Evolutionary conservation across 2,888 invertebrate species (phyloP).

Genomic region (Allolobophora icterica): DNA sequence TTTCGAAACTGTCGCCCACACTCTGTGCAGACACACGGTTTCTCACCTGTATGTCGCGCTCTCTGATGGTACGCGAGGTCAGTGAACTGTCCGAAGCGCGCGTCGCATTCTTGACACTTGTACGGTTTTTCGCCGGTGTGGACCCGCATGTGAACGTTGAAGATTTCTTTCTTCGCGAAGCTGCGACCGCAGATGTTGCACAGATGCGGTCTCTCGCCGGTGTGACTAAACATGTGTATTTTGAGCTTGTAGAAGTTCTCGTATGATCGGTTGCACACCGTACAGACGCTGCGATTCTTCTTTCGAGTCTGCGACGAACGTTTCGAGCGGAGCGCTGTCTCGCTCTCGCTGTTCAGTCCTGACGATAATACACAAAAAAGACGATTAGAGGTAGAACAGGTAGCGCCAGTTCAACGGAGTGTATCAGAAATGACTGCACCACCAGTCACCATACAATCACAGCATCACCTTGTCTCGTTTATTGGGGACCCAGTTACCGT

Average conservation of each 20-base stretch:
- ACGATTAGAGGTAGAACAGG: not conserved
- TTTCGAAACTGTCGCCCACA: conserved; percentile 19
- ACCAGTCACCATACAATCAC: not conserved
- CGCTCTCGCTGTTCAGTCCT: not conserved
- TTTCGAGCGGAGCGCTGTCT: not conserved
- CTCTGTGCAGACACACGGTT: conserved; percentile 13
- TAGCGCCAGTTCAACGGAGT: not conserved
- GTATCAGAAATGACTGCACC: not conserved
- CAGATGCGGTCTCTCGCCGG: not conserved
- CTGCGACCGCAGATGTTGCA: conserved; percentile 12
- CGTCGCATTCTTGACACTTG: conserved; percentile 4
- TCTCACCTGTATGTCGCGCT: conserved; percentile 11
- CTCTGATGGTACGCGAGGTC: conserved; percentile 22
- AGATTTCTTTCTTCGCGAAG: conserved; percentile 19
- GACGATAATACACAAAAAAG: not conserved
- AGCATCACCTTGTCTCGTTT: not conserved
- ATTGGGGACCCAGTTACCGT: not conserved
- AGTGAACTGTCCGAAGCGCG: not conserved
- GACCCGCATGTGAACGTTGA: conserved; percentile 21
- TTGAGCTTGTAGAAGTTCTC: conserved; percentile 19
- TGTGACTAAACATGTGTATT: conserved; percentile 14
- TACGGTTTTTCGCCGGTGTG: conserved; percentile 22
- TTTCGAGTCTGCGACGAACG: not conserved
- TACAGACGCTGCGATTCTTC: not conserved
- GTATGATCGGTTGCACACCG: not conserved